Evolutionary conservation across 2,888 invertebrate species (phyloP).

Genomic region (Cyclophora albipunctata): DNA sequence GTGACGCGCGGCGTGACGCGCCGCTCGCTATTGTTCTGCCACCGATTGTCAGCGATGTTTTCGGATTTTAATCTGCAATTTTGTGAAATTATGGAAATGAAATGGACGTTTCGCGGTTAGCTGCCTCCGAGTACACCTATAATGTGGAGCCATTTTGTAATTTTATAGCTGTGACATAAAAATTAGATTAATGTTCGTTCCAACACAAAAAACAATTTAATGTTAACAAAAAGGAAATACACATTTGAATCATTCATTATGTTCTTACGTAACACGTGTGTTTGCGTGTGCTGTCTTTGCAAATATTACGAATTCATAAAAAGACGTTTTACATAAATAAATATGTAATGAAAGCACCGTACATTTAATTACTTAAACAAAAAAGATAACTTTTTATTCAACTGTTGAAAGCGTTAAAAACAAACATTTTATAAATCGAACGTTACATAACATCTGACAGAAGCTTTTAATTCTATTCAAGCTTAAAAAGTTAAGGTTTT

Average conservation of each 20-base stretch:
- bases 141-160: conserved; percentile 44
- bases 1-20: conserved; percentile 29
- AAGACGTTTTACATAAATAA: too few species aligned
- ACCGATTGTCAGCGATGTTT: conserved; percentile 60
- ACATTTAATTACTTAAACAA: too few species aligned
- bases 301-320: too few species aligned
- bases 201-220: conserved; percentile 4
- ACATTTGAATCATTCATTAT: background rate
- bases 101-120: conserved; percentile 72
- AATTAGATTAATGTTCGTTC: conserved; percentile 26
- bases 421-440: too few species aligned
- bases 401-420: too few species aligned
- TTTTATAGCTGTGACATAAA: conserved; percentile 51
- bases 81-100: conserved; percentile 70
- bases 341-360: too few species aligned
- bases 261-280: background rate
- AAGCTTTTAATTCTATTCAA: background rate
- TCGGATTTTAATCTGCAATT: conserved; percentile 66
- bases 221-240: too few species aligned
- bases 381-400: too few species aligned
- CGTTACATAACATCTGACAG: too few species aligned
- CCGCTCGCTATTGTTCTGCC: conserved; percentile 56
- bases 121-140: conserved; percentile 40
- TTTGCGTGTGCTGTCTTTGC: too few species aligned
- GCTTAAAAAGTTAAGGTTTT: conserved; percentile 10